These are phyloP conservation scores for Phoebastria nigripes DNA, from an alignment of 2,797 vertebrate genomes.

Conservation along the genomic window DNA sequence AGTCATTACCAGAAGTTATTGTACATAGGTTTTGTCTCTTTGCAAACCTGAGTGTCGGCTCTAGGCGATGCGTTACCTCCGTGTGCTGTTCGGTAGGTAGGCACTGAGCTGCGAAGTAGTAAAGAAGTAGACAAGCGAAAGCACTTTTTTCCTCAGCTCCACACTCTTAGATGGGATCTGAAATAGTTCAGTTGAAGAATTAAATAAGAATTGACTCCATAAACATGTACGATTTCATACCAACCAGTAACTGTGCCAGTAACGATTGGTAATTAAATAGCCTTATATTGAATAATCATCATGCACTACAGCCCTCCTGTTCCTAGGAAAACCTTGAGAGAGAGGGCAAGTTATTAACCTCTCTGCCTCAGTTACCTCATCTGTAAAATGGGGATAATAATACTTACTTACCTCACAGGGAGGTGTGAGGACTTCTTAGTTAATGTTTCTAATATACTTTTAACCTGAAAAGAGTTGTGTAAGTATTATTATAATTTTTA, in stretches of 20 bases:
- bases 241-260: not conserved
- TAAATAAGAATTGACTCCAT: not conserved
- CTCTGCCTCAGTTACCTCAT: constrained; percentile 34
- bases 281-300: constrained; percentile 21
- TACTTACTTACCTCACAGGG: not conserved
- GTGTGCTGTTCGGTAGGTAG: not conserved
- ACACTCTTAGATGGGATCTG: not conserved
- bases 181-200: not conserved
- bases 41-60: not conserved
- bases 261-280: not conserved
- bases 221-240: not conserved
- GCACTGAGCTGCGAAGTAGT: not conserved
- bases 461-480: constrained; percentile 16
- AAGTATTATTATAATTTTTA: constrained; percentile 44
- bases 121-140: not conserved
- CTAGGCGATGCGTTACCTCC: not conserved
- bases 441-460: constrained; percentile 39
- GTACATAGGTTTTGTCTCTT: not conserved
- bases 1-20: not conserved
- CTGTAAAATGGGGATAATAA: not conserved
- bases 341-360: not conserved
- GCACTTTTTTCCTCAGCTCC: not conserved
- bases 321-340: not conserved
- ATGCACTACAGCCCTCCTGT: constrained; percentile 24
- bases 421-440: not conserved